Base-by-base conservation (phyloP, 2,888 invertebrate genomes). In the Chrysopilus asiliformis region DNA sequence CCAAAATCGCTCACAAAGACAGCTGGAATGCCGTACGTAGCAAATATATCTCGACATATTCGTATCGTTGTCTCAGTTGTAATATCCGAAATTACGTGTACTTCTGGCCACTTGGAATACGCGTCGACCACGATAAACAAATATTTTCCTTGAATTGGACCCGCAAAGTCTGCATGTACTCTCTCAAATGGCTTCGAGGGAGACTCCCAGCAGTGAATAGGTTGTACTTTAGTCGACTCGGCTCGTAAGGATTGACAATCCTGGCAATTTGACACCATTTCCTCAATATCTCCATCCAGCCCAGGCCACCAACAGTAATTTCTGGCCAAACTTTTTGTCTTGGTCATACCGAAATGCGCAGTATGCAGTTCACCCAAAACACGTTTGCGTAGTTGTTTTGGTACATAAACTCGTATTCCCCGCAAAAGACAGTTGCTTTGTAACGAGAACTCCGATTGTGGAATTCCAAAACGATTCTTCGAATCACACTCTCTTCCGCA, bases 51-150 rank as follows among this genome's bases (percentile, higher is more conserved):
- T 45, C 46, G 41, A 27, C 43, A 34, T 40, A 37, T 26, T 7
- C n/a, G 2, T 8, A 46, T 43, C 1, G 40, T 38, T 8, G 22
- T 22, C 10, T n/a, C 20, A 2, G 39, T 16, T 12, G 38, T 39
- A 20, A 36, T 41, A 18, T 15, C 33, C 7, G 14, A 18, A 15
- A 45, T 19, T 22, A 38, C 37, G 19, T 36, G 28, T 12, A 47
- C 36, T 37, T 47, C 43, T 10, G 43, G 38, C 36, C 45, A 45
- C 12, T 39, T 44, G 22, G 45, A 44, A 33, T 47, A 47, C 25
- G 47, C 46, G 13, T 44, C 38, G 1, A 46, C 29, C 22, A 47
- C 3, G 20, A 39, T 32, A 2, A 35, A 32, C 17, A 30, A 38
- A 33, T 18, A 30, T 24, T 30, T n/a, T 9, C 19, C 19, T 2